These are phyloP conservation scores for Delia radicum DNA, from an alignment of 1,140 invertebrate species.

Conservation along the genomic window DNA sequence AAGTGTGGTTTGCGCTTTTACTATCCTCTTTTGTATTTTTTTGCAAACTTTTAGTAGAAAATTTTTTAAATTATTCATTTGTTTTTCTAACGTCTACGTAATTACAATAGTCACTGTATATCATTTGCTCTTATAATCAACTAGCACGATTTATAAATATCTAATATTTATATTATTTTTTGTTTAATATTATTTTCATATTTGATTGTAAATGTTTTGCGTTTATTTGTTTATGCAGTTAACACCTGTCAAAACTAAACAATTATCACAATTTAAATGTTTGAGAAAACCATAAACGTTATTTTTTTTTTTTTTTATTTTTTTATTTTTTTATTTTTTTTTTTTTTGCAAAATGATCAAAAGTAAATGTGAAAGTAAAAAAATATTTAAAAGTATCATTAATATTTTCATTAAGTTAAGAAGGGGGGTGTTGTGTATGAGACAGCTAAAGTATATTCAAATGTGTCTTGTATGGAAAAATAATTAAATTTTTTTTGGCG, in stretches of 20 bases:
- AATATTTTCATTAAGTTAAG: not conserved
- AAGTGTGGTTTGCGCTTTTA: too few species aligned
- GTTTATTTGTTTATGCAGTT: not conserved
- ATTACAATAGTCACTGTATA: too few species aligned
- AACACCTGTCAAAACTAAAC: conserved; percentile 18
- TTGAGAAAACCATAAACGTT: not conserved
- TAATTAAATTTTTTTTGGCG: not conserved
- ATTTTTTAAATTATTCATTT: too few species aligned
- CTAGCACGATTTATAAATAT: not conserved
- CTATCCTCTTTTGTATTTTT: too few species aligned
- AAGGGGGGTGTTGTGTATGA: not conserved
- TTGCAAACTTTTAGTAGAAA: too few species aligned
- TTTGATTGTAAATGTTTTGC: not conserved
- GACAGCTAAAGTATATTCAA: too few species aligned
- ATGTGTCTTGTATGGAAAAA: not conserved
- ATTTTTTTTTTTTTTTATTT: too few species aligned
- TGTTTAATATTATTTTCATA: not conserved
- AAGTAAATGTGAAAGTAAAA: not conserved
- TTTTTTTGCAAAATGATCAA: not conserved
- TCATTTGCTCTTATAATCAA: too few species aligned
- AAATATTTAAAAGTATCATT: not conserved
- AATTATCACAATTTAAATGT: conserved; percentile 10
- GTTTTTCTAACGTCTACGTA: too few species aligned
- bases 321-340: too few species aligned
- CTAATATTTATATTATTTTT: not conserved